These are phyloP conservation scores for Hylaeus volcanicus DNA, from an alignment of 1,140 invertebrate genomes.

Conservation along the genomic window DNA sequence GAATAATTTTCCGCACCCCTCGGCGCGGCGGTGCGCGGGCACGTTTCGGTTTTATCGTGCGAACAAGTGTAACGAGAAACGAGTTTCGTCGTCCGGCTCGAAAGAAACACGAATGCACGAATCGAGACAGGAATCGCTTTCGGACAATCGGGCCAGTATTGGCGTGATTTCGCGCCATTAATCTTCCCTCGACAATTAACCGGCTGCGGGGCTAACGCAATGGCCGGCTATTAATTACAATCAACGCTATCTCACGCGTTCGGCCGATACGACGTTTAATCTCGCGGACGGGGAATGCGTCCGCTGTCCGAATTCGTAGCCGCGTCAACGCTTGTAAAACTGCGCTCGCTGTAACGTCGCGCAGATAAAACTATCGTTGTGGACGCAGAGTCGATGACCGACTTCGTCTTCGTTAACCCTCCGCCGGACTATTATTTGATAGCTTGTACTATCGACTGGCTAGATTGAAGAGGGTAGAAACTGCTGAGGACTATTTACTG, in stretches of 20 bases:
- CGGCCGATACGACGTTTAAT: conserved; percentile 68
- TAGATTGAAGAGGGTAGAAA: too few species aligned
- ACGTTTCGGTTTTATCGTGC: conserved; percentile 29
- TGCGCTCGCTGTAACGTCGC: not conserved
- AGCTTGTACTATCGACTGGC: too few species aligned
- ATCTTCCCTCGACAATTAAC: conserved; percentile 76
- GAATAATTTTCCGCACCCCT: conserved; percentile 40
- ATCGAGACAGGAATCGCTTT: conserved; percentile 47
- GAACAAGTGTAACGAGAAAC: conserved; percentile 47
- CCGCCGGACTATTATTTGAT: too few species aligned
- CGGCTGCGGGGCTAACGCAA: conserved; percentile 63
- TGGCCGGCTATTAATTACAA: conserved; percentile 78
- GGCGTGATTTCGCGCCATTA: conserved; percentile 74
- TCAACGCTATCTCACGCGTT: conserved; percentile 71
- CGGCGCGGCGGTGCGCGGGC: not conserved
- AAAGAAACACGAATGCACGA: conserved; percentile 23
- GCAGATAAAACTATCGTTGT: conserved; percentile 11
- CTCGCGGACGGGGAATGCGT: conserved; percentile 49
- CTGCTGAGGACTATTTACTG: too few species aligned
- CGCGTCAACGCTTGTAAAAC: not conserved
- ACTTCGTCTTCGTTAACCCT: not conserved
- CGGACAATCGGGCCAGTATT: conserved; percentile 53
- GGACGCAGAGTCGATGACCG: not conserved
- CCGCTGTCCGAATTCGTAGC: conserved; percentile 56
- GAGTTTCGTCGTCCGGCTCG: conserved; percentile 19